phyloP scores from a whole-genome alignment of 2,113 vertebrate genomes.

The Apodemus sylvaticus region DNA sequence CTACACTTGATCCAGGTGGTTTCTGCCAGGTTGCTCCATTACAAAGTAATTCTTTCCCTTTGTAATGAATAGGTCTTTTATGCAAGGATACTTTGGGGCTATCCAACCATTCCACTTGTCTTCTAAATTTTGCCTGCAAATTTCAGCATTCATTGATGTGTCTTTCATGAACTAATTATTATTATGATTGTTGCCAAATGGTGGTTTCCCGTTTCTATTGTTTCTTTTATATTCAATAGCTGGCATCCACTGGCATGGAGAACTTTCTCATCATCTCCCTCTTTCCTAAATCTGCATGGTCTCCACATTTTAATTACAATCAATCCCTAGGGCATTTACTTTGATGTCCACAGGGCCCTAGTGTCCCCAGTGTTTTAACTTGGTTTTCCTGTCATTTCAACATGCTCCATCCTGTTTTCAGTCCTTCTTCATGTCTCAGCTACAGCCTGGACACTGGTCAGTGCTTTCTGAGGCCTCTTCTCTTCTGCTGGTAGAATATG shows the following conservation, averaged over 20 bases:
- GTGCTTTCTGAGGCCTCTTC: not conserved
- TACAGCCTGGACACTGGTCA: not conserved
- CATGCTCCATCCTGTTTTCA: not conserved
- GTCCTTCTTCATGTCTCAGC: not conserved
- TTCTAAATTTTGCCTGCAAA: not conserved
- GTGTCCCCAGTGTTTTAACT: not conserved
- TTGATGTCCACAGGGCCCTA: not conserved
- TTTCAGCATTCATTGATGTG: not conserved
- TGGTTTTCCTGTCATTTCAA: not conserved
- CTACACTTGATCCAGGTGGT: not conserved
- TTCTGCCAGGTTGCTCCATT: not conserved
- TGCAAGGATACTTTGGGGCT: not conserved
- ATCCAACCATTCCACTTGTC: constrained; percentile 17
- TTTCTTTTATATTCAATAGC: constrained; percentile 35
- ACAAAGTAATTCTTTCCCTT: constrained; percentile 45
- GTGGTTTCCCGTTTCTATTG: constrained; percentile 31
- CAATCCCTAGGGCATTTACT: not conserved
- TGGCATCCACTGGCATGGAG: not conserved
- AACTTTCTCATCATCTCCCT: not conserved
- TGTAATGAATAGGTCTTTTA: not conserved
- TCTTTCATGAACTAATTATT: constrained; percentile 41
- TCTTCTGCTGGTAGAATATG: not conserved
- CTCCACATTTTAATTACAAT: not conserved
- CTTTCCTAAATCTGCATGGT: constrained; percentile 7
- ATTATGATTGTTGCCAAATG: constrained; percentile 7